These are phyloP conservation scores for Serripes groenlandicus DNA, from an alignment of 2,888 invertebrate species.

Conservation along the genomic window DNA sequence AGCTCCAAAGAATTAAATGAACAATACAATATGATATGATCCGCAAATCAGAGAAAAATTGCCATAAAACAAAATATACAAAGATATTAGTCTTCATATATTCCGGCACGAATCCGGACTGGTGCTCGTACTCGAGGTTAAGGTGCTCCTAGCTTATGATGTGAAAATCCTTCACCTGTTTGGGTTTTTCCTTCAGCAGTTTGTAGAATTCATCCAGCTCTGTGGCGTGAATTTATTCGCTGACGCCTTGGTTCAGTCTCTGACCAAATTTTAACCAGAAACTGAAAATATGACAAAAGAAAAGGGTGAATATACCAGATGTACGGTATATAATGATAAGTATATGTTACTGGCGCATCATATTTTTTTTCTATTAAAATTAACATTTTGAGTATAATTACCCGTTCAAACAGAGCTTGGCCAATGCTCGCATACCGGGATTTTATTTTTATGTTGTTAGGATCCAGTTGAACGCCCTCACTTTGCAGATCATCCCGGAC, in stretches of 20 bases:
- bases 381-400: not conserved
- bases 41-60: too few species aligned
- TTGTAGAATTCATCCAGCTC: constrained; percentile 24
- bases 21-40: too few species aligned
- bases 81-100: too few species aligned
- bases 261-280: constrained; percentile 69
- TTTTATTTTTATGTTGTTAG: constrained; percentile 49
- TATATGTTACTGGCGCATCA: too few species aligned
- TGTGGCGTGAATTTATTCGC: constrained; percentile 4
- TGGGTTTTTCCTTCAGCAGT: constrained; percentile 9
- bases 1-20: too few species aligned
- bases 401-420: constrained; percentile 54
- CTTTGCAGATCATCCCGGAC: constrained; percentile 58
- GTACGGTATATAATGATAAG: too few species aligned
- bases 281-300: not conserved
- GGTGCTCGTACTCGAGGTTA: constrained; percentile 25
- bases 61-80: too few species aligned
- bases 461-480: constrained; percentile 57
- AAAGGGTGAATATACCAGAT: not conserved
- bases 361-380: too few species aligned
- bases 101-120: constrained; percentile 20
- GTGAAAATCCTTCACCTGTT: constrained; percentile 29
- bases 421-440: constrained; percentile 50
- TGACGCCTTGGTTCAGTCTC: constrained; percentile 15
- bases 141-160: constrained; percentile 29